Conservation (phyloP, 2,797 vertebrate species). For the Pangasius djambal region DNA sequence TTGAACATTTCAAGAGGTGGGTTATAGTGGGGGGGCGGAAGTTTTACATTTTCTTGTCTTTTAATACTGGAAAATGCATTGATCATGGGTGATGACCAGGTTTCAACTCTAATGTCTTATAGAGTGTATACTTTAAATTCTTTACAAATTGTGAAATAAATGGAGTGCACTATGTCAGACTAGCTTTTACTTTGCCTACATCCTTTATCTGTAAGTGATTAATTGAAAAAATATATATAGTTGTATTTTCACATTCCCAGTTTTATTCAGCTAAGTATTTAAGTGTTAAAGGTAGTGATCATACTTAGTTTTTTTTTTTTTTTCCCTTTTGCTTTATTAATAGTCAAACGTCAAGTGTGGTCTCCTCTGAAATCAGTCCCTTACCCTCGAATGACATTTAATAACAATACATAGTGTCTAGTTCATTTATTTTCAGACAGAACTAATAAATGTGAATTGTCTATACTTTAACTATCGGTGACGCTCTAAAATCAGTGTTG, state of each 20-base stretch:
- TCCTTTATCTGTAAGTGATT: not conserved
- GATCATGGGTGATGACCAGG: not conserved
- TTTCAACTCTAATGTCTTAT: slow-evolving; percentile 4
- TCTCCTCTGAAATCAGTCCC: slow-evolving; percentile 58
- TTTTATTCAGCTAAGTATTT: not conserved
- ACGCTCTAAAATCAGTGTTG: not conserved
- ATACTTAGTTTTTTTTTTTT: not conserved
- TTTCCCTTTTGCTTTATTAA: not conserved
- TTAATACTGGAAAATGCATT: not conserved
- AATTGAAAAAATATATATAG: not conserved
- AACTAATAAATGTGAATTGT: not conserved
- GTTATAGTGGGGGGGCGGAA: not conserved
- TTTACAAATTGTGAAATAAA: slow-evolving; percentile 49
- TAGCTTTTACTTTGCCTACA: not conserved
- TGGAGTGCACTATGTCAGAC: slow-evolving; percentile 7
- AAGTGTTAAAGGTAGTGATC: not conserved
- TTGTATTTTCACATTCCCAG: slow-evolving; percentile 5
- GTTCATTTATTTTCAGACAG: not conserved
- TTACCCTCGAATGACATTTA: not conserved
- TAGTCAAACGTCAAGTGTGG: slow-evolving; percentile 48
- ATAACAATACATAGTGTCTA: not conserved
- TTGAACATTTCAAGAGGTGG: not conserved
- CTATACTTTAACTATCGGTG: not conserved
- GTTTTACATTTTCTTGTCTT: not conserved
- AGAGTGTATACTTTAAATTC: slow-evolving; percentile 23